phyloP scores from a whole-genome alignment of 2,797 vertebrate genomes.

The Furcifer pardalis region DNA sequence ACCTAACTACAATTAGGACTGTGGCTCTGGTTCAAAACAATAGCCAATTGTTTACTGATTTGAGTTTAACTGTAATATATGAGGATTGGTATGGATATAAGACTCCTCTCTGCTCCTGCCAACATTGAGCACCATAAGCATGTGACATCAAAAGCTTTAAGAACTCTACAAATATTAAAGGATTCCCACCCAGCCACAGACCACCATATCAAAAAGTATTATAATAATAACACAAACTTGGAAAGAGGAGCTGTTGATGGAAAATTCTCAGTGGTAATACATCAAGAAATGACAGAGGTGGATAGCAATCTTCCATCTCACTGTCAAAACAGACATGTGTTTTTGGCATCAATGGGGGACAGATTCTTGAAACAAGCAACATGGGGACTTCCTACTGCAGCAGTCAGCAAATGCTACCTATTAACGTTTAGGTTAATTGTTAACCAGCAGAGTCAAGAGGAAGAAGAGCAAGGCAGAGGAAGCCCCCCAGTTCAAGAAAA shows the following conservation, averaged over 20 bases:
- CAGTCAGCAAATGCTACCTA: slow-evolving; percentile 39
- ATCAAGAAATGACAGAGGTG: neutral
- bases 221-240: neutral
- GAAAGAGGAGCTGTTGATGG: neutral
- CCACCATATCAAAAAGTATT: neutral
- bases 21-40: neutral
- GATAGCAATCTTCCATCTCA: neutral
- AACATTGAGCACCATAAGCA: neutral
- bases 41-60: neutral
- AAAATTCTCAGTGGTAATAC: neutral
- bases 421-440: slow-evolving; percentile 37
- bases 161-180: neutral
- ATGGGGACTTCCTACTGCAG: slow-evolving; percentile 17
- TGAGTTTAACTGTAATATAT: neutral
- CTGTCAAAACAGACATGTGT: slow-evolving; percentile 1
- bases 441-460: neutral
- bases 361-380: slow-evolving; percentile 43
- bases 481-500: slow-evolving; percentile 13
- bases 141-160: neutral
- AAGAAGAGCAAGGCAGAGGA: slow-evolving; percentile 15
- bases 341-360: slow-evolving; percentile 20
- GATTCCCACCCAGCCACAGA: slow-evolving; percentile 9
- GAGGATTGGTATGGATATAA: neutral
- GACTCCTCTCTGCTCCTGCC: rapidly evolving
- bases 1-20: neutral